Evolutionary conservation across 2,888 invertebrate species (phyloP), one percentile per base, ranked within the genome.

Genomic region (Gymnocheta viridis): DNA sequence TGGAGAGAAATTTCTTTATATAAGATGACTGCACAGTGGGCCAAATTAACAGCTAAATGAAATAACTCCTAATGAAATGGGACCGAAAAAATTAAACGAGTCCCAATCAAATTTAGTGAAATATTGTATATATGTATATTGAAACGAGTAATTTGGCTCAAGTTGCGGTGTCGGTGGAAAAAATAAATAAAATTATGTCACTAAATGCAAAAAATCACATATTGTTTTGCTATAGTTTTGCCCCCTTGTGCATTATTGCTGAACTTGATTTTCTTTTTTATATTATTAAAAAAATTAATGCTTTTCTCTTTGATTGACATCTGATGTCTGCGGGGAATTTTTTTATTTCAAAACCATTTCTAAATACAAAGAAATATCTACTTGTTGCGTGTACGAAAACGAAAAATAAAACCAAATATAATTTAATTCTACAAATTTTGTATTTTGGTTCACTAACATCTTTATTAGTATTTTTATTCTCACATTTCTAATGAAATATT

Each of bases 231-330:
- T n/a, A n/a, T n/a, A n/a, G n/a, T 10, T 32, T 7, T 32, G 32
- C 2, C 32, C 32, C 32, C 6, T 10, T 38, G 38, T 14, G 12
- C 10, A 38, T 10, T 38, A 14, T 38, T 38, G 12, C 10, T 38
- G 41, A 41, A 41, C 49, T 12, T 22, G 2, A 24, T 10, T 2
- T 49, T 22, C 12, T 10, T 49, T 19, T n/a, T 7, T 7, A 35
- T 27, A 10, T 51, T 35, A 5, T 35, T 54, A n/a, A 29, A 38
- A 27, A 27, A 41, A 22, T 41, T 12, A 17, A 14, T 24, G 0
- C 17, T 29, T 19, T 56, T 58, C 9, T 58, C 5, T 32, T 58
- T 58, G 47, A 58, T 32, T 72, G 72, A 58, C 72, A 72, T 10
- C 47, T 32, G n/a, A 29, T 58, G 58, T 58, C 12, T 60, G 27